These are phyloP conservation scores for Aptenodytes patagonicus DNA, from an alignment of 2,113 vertebrate genomes.

Conservation along the genomic window DNA sequence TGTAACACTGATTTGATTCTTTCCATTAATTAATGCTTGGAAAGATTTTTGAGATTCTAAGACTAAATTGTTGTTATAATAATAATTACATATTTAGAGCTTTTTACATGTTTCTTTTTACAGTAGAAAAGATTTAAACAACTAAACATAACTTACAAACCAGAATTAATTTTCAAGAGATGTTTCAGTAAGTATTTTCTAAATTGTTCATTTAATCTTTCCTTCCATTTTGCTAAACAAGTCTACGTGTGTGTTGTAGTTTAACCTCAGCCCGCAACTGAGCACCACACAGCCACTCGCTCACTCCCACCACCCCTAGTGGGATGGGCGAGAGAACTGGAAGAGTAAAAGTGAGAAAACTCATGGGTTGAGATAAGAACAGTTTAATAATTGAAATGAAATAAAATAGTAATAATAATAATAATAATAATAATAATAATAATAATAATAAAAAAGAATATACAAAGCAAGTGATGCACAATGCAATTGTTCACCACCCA, in stretches of 20 bases:
- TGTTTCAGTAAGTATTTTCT: background rate
- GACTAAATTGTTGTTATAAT: background rate
- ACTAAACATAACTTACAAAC: slow-evolving; percentile 9
- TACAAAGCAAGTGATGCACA: too few relatives aligned
- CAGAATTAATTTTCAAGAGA: slow-evolving; percentile 21
- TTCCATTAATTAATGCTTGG: slow-evolving; percentile 34
- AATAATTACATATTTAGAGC: slow-evolving; percentile 12
- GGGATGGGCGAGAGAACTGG: too few relatives aligned
- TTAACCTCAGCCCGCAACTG: too few relatives aligned
- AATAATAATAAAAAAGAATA: too few relatives aligned
- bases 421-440: too few relatives aligned
- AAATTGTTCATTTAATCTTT: slow-evolving; percentile 17
- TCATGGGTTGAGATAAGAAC: too few relatives aligned
- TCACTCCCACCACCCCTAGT: too few relatives aligned
- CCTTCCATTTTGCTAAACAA: background rate
- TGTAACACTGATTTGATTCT: background rate
- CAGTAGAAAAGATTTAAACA: background rate
- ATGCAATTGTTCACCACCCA: too few relatives aligned
- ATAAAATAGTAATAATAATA: too few relatives aligned
- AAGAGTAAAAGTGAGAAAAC: too few relatives aligned
- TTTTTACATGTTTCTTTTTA: background rate
- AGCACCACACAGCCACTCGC: too few relatives aligned
- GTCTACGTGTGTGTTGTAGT: background rate
- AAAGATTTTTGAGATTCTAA: slow-evolving; percentile 16
- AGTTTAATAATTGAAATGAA: too few relatives aligned